Evolutionary conservation across 2,797 vertebrate species (phyloP).

Genomic region (Phataginus tetradactyla): DNA sequence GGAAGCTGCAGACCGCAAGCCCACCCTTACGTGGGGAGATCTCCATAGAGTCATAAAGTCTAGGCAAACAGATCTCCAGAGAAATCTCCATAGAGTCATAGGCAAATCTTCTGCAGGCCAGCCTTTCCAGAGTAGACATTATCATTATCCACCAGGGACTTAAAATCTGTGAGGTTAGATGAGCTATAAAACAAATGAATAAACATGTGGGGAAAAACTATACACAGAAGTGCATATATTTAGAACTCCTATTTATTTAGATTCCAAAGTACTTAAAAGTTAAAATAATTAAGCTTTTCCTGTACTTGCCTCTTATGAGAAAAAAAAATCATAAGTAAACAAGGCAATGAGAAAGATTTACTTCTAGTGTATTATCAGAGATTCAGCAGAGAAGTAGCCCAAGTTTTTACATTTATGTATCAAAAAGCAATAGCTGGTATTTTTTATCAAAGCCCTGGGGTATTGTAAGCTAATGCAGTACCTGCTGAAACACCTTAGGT

Average conservation of each 20-base stretch:
- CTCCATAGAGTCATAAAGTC: fast-evolving
- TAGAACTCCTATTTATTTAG: slow-evolving; percentile 59
- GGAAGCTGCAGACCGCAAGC: not conserved
- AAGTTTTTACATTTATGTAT: not conserved
- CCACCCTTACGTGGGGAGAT: not conserved
- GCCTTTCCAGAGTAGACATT: not conserved
- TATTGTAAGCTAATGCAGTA: not conserved
- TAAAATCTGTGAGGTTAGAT: slow-evolving; percentile 1
- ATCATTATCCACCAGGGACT: not conserved
- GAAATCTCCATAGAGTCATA: not conserved
- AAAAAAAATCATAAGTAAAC: slow-evolving; percentile 38
- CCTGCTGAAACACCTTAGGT: not conserved
- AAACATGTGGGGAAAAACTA: slow-evolving; percentile 22
- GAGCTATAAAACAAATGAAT: slow-evolving; percentile 32
- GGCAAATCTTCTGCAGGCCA: not conserved
- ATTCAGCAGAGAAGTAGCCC: not conserved
- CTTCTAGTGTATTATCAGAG: not conserved
- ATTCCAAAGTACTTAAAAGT: slow-evolving; percentile 62
- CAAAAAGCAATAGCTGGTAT: not conserved
- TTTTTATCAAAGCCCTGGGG: not conserved
- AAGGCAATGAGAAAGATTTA: slow-evolving; percentile 48
- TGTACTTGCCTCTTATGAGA: not conserved
- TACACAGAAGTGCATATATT: slow-evolving; percentile 52
- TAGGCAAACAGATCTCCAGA: not conserved
- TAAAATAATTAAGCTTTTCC: slow-evolving; percentile 58